phyloP scores from a whole-genome alignment of 2,888 invertebrate species.

The Chrysotoxum bicinctum region DNA sequence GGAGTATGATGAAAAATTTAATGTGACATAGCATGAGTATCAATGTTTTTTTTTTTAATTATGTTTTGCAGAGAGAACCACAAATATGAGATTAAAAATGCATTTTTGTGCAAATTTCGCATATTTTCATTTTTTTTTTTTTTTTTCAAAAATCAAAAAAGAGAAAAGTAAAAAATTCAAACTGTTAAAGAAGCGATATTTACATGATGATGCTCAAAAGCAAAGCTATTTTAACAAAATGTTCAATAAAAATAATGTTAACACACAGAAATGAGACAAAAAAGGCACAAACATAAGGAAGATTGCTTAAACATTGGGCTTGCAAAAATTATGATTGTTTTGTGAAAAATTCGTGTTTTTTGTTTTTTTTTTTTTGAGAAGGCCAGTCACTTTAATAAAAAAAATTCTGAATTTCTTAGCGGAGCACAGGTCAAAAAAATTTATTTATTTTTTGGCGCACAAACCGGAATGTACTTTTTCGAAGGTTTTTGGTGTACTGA shows the following conservation, averaged over 20 bases:
- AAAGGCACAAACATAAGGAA: conserved; percentile 15
- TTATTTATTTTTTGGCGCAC: no score
- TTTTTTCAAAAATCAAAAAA: conserved; percentile 67
- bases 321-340: conserved; percentile 6
- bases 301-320: conserved; percentile 1
- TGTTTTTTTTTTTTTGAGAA: no score
- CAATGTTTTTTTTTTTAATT: conserved; percentile 15
- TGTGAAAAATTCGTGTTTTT: background rate
- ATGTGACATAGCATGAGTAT: conserved; percentile 54
- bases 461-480: no score
- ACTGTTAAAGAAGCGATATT: conserved; percentile 70
- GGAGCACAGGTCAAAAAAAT: no score
- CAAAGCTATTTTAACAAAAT: conserved; percentile 47
- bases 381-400: background rate
- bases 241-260: conserved; percentile 16
- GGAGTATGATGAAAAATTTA: conserved; percentile 20
- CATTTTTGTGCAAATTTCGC: conserved; percentile 60
- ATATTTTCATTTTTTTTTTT: conserved; percentile 40
- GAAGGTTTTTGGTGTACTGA: no score
- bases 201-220: conserved; percentile 54
- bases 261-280: conserved; percentile 18
- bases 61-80: conserved; percentile 5
- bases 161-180: conserved; percentile 53
- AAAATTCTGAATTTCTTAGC: no score
- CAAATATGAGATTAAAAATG: conserved; percentile 47